Evolutionary conservation across 2,113 vertebrate genomes (phyloP), one percentile per base, ranked within the genome.

Genomic region (Campylorhamphus procurvoides): DNA sequence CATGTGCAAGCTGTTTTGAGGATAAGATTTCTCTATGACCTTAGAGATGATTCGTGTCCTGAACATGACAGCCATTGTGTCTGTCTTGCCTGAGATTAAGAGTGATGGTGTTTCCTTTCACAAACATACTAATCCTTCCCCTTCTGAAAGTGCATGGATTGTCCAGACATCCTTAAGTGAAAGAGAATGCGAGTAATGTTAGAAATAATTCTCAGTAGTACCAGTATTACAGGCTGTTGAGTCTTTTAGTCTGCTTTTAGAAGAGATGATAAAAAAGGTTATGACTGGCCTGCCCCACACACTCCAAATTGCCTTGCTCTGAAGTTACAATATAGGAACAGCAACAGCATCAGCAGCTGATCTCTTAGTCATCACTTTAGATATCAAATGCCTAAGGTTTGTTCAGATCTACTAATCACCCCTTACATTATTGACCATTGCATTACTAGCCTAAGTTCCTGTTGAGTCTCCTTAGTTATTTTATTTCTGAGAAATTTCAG

Each of bases 1-100:
- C 22, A 60, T 35, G 17, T 50, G 14, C 60, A 42, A 22, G 28
- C 29, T 84, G 19, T 37, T 66, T 53, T 40, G 40, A 40, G 40
- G 40, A 40, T 25, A 67, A 37, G 23, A 31, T 40, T 85, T 16
- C 22, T 67, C 31, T 76, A 13, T 47, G 63, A 42, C 31, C 1
- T 0, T 18, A 16, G 33, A 67, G 31, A 10, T 27, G 22, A 27
- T 81, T 76, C 0, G 0, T 37, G 29, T 69, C 53, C 44, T 68
- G 35, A 59, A 44, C 27, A 6, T 42, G 58, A 40, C 44, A 55
- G 22, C 37, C 27, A 1, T 40, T 55, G 28, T 25, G 18, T 13
- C 40, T 64, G 28, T 49, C 73, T 80, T 50, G 39, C 44, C 66
- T 10, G 19, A 85, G 25, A 50, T 77, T 59, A n/a, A 20, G n/a